Evolutionary conservation across 2,113 vertebrate genomes (phyloP).

Genomic region (Monopterus albus): DNA sequence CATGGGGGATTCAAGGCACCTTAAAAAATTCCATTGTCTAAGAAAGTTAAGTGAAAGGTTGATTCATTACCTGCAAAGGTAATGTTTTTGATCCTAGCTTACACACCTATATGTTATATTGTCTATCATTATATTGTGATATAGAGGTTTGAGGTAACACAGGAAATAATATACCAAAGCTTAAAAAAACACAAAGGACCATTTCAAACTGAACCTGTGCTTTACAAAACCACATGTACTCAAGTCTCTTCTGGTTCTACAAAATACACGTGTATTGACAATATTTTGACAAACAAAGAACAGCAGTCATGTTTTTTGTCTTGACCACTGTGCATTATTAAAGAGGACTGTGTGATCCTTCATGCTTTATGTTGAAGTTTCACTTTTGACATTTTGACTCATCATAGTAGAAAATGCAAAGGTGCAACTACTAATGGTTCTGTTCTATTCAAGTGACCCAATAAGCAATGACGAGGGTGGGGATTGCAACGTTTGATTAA

Average conservation of each 20-base stretch:
- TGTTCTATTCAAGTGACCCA: no score
- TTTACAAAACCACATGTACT: background rate
- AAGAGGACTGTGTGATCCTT: no score
- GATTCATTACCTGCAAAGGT: conserved; percentile 6
- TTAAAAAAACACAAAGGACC: background rate
- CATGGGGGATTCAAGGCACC: background rate
- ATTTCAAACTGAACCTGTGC: background rate
- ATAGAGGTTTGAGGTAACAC: background rate
- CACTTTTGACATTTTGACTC: no score
- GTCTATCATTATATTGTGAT: no score
- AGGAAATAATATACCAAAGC: conserved; percentile 4
- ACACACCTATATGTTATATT: conserved; percentile 4
- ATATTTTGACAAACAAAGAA: background rate
- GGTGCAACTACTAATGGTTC: no score
- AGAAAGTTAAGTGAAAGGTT: background rate
- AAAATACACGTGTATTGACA: background rate
- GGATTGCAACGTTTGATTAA: no score
- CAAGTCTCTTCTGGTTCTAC: no score
- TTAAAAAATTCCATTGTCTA: background rate
- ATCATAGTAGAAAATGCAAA: no score
- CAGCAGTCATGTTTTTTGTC: background rate
- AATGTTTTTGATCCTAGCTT: conserved; percentile 14
- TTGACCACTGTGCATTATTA: background rate
- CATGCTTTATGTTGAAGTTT: no score
- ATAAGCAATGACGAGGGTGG: no score